A percentile compares a stretch with the other conserved stretches of the same genome.
phyloP scores from a whole-genome alignment of 92 coral and sea anemone genomes.

The Epizoanthus scotinus region DNA sequence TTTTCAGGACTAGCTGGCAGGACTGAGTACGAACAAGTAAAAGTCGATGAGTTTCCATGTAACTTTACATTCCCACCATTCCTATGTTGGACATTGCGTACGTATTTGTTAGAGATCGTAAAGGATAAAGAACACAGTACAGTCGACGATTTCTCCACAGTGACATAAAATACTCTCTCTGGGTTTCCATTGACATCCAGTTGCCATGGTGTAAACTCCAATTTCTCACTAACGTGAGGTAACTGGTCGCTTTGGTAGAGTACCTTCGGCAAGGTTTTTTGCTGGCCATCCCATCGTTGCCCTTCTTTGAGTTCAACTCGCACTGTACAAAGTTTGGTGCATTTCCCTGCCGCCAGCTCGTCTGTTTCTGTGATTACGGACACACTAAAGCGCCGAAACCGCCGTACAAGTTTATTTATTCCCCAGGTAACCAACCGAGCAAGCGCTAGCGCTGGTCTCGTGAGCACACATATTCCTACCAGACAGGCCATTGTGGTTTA shows the following conservation, averaged over 20 bases:
- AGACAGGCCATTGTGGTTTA: too few species aligned
- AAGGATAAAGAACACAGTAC: neutral
- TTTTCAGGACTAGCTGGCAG: neutral
- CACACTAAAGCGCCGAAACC: neutral
- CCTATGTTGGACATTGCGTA: neutral
- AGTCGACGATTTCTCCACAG: neutral
- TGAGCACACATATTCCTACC: too few species aligned
- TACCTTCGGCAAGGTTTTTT: conserved; percentile 11
- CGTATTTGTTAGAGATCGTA: neutral
- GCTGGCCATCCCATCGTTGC: conserved; percentile 1
- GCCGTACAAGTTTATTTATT: too few species aligned
- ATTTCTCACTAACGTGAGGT: neutral
- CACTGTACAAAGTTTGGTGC: conserved; percentile 3
- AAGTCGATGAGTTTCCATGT: neutral
- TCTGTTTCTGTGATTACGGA: neutral
- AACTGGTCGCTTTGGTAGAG: neutral
- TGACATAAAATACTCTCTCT: conserved; percentile 6
- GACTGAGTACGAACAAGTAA: conserved; percentile 14
- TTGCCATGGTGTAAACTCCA: neutral
- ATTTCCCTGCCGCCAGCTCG: conserved; percentile 6
- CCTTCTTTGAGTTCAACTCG: neutral
- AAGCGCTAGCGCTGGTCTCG: too few species aligned
- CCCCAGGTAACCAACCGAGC: too few species aligned
- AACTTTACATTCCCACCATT: neutral
- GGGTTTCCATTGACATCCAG: conserved; percentile 3